Evolutionary conservation across 2,797 vertebrate genomes (phyloP), one percentile per base, ranked within the genome.

Genomic region (Brotula barbata): DNA sequence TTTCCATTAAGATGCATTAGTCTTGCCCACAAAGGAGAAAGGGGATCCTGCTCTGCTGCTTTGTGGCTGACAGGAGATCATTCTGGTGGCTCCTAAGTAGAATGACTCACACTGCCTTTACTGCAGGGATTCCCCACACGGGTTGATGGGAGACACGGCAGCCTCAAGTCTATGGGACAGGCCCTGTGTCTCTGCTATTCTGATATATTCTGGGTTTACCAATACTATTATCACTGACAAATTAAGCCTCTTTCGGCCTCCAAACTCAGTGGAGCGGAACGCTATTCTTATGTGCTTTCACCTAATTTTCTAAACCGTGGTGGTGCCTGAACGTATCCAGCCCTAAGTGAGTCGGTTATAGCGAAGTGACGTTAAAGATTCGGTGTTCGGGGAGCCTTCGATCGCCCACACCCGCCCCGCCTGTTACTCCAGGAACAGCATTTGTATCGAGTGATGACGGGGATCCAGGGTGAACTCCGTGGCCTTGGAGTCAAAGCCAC

Each of bases 61-160:
- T 67, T 64, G 73, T 59, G 75, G 66, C 77, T 83, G 79, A 85
- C 71, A 75, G 64, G 64, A 60, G 72, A 84, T 78, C 73, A 58
- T 68, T 68, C 36, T 61, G 75, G 68, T 64, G 86, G 47, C 69
- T 83, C 41, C 64, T 55, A 37, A 65, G 42, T 9, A 40, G 48
- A 52, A 71, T 87, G 82, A 92, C 69, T 91, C 85, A 89, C 61
- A 33, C 71, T 47, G 76, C 25, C 64, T 85, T 79, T 67, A 79
- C 82, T 87, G 78, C 40, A 84, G 75, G 77, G 81, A 85, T 79
- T 80, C 76, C 88, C 76, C 78, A 42, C 78, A 75, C 72, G 22
- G 67, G 67, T 15, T 71, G 73, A 47, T 39, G 55, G 78, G 79
- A 77, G 60, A 47, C 53, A 64, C 68, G 51, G 54, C 68, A 60